Percentiles rank a stretch among this genome's conserved stretches.
phyloP scores from a whole-genome alignment of 2,797 vertebrate genomes.

The Rhinatrema bivittatum region DNA sequence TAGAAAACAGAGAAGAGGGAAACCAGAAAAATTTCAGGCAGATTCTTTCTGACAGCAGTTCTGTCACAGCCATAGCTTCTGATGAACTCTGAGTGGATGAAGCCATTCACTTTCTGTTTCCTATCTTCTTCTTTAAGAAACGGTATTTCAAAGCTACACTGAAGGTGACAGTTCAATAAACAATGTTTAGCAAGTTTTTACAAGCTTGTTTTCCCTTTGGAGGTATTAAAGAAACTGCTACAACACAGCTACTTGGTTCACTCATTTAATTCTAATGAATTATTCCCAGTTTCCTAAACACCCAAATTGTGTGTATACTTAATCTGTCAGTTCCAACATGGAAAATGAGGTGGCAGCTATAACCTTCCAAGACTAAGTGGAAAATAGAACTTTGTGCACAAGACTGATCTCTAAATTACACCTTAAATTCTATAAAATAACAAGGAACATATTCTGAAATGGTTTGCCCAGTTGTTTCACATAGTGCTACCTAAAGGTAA shows the following conservation, averaged over 20 bases:
- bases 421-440: neutral
- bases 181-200: slow-evolving; percentile 49
- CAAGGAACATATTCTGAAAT: neutral
- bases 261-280: slow-evolving; percentile 1
- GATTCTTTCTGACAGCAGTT: slow-evolving; percentile 93
- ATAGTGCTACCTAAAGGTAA: too few relatives aligned
- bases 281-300: neutral
- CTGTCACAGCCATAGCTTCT: slow-evolving; percentile 55
- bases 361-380: neutral
- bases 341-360: neutral
- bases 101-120: slow-evolving; percentile 69
- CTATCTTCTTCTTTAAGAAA: slow-evolving; percentile 66
- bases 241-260: neutral
- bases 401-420: neutral
- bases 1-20: slow-evolving; percentile 74
- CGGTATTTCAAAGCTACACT: slow-evolving; percentile 48
- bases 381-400: neutral
- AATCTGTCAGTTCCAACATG: neutral
- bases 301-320: neutral
- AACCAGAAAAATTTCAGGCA: slow-evolving; percentile 81
- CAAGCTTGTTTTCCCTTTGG: slow-evolving; percentile 34
- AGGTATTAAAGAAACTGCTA: slow-evolving; percentile 23
- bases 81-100: slow-evolving; percentile 52
- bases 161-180: slow-evolving; percentile 59
- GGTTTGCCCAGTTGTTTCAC: neutral